A percentile compares a stretch with the other conserved stretches of the same genome.
Conservation (phyloP, 2,888 invertebrate genomes). For the Lamellibrachia satsuma region DNA sequence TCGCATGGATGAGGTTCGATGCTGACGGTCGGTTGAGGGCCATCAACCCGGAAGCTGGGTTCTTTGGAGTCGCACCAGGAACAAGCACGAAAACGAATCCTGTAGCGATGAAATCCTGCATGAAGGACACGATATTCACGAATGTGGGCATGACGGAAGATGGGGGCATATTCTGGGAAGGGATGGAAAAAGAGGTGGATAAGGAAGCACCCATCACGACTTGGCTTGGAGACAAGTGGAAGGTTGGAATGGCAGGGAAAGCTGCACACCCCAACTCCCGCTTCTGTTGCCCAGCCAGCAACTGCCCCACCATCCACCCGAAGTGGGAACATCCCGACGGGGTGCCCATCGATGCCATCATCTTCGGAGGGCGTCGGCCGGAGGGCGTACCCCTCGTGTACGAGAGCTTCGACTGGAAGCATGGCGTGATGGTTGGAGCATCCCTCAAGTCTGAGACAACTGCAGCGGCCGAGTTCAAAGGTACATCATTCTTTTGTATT, state of each 20-base stretch:
- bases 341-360: conserved; percentile 52
- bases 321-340: conserved; percentile 49
- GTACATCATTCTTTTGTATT: conserved; percentile 25
- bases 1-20: conserved; percentile 50
- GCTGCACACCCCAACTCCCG: conserved; percentile 53
- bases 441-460: conserved; percentile 55
- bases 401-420: conserved; percentile 55
- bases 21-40: conserved; percentile 43
- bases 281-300: conserved; percentile 48
- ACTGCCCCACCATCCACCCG: conserved; percentile 51
- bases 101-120: conserved; percentile 45
- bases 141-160: conserved; percentile 51
- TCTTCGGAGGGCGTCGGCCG: conserved; percentile 52
- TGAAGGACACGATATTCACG: conserved; percentile 50
- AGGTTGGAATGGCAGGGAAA: conserved; percentile 36
- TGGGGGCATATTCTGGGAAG: conserved; percentile 51
- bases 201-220: conserved; percentile 34
- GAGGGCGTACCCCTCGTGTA: conserved; percentile 56
- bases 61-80: conserved; percentile 65
- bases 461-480: conserved; percentile 54
- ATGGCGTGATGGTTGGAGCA: conserved; percentile 58
- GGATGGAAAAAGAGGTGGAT: conserved; percentile 46
- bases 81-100: conserved; percentile 48
- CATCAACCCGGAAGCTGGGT: conserved; percentile 49
- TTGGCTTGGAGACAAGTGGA: conserved; percentile 44